phyloP scores from a whole-genome alignment of 2,888 invertebrate species.

The Agrotis segetum region DNA sequence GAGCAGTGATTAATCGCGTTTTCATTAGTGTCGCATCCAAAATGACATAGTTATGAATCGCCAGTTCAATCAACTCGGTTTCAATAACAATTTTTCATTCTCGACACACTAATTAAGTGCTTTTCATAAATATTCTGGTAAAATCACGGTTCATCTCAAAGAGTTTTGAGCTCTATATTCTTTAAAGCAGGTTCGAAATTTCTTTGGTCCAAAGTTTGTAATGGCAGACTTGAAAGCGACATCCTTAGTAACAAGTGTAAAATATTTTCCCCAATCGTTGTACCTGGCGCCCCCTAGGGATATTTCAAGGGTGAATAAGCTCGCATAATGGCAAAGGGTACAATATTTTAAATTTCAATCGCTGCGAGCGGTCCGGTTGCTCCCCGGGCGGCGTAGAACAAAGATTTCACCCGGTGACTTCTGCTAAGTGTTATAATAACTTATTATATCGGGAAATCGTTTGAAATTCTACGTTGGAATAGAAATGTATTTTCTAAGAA shows the following conservation, averaged over 20 bases:
- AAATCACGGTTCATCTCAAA: slow-evolving; percentile 56
- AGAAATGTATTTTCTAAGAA: slow-evolving; percentile 24
- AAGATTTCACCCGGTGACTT: slow-evolving; percentile 88
- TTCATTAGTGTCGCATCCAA: slow-evolving; percentile 88
- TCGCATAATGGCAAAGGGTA: slow-evolving; percentile 91
- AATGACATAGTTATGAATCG: slow-evolving; percentile 90
- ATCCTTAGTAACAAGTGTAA: slow-evolving; percentile 91
- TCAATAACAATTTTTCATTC: slow-evolving; percentile 91
- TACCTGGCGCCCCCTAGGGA: slow-evolving; percentile 90
- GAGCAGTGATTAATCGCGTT: slow-evolving; percentile 85
- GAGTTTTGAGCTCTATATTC: slow-evolving; percentile 74
- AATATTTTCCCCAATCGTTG: slow-evolving; percentile 91
- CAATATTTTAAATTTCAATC: slow-evolving; percentile 92
- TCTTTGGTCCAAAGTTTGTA: slow-evolving; percentile 70
- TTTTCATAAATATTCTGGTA: slow-evolving; percentile 87
- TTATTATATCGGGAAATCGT: slow-evolving; percentile 80
- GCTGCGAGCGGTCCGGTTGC: slow-evolving; percentile 88
- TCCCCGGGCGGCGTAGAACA: slow-evolving; percentile 84
- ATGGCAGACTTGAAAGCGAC: slow-evolving; percentile 86
- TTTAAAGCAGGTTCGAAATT: slow-evolving; percentile 68
- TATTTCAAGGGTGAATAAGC: slow-evolving; percentile 92
- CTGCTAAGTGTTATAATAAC: slow-evolving; percentile 86
- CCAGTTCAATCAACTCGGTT: slow-evolving; percentile 89
- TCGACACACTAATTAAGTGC: slow-evolving; percentile 90
- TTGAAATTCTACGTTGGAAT: slow-evolving; percentile 55